Evolutionary conservation across 1,140 invertebrate species (phyloP), one percentile per base, ranked within the genome.

Genomic region (Drosophila auraria): DNA sequence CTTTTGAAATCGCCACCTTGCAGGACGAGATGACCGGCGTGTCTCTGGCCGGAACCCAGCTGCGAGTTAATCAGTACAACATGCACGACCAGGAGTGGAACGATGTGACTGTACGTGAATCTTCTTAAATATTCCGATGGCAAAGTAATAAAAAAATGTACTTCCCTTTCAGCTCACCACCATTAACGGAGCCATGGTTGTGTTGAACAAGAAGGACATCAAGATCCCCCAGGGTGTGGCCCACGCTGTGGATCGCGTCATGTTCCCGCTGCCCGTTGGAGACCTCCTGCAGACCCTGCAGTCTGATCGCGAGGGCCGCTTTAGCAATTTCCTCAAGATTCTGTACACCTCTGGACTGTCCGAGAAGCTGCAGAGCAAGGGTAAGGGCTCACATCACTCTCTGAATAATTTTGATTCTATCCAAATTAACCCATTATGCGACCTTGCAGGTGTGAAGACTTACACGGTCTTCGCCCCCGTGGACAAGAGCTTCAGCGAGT

Each of bases 21-120:
- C 96, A 97, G 92, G 97, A 97, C 75, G 97, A 97, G 93, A 97
- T 97, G 97, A 97, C 97, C 0, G 97, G 97, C 5, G 96, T 97
- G 0, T 97, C 96, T 17, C 94, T 97, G 36, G 97, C 97, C 1
- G 97, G 97, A 62, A 97, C 97, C 0, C 97, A 97, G 87, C 93
- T 97, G 14, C 94, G 97, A 61, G 97, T 97, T 5, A 97, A 97
- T 92, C 96, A 97, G 79, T 97, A 97, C 86, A 95, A 95, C 58
- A 97, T 97, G 95, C 96, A 97, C 68, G 96, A 97, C 83, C 95
- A 96, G 20, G 96, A 97, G 92, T 97, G 96, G 96, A 97, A 97
- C 86, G 96, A 97, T 87, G 95, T 97, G 49, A 96, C 95, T 93
- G 96, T 96, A 94, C 93, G 87, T 56, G 12, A 25, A 2, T 2